phyloP scores from a whole-genome alignment of 1,140 invertebrate genomes.

The Proctacanthus coquilletti region DNA sequence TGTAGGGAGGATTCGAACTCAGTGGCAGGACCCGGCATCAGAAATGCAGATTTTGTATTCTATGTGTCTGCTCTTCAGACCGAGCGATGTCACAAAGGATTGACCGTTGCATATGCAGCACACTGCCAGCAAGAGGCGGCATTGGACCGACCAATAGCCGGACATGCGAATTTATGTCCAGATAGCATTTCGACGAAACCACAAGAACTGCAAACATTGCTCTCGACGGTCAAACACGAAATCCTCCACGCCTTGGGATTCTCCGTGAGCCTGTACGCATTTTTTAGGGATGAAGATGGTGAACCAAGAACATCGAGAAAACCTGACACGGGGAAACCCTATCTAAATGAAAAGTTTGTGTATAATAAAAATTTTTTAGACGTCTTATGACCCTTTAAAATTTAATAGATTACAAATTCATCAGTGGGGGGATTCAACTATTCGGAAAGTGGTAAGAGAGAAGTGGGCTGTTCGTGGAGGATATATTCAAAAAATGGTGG shows the following conservation, averaged over 20 bases:
- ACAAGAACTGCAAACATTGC: constrained; percentile 80
- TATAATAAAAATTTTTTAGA: not conserved
- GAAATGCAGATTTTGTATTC: constrained; percentile 86
- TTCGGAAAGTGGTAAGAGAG: constrained; percentile 57
- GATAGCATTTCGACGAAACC: constrained; percentile 84
- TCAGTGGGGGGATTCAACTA: constrained; percentile 85
- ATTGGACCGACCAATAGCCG: constrained; percentile 89
- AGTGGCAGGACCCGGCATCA: constrained; percentile 52
- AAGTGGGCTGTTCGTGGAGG: constrained; percentile 78
- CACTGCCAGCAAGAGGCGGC: constrained; percentile 94
- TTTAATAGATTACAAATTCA: constrained; percentile 65
- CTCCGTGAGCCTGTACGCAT: constrained; percentile 88
- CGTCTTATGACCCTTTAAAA: constrained; percentile 2
- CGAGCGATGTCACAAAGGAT: constrained; percentile 71
- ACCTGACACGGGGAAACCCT: constrained; percentile 72
- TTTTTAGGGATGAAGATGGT: constrained; percentile 64
- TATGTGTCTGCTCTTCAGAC: constrained; percentile 93
- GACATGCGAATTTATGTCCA: constrained; percentile 96
- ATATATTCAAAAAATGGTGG: constrained; percentile 52
- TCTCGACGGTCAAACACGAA: constrained; percentile 97
- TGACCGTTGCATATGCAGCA: constrained; percentile 91
- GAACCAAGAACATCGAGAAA: constrained; percentile 66
- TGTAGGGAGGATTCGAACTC: constrained; percentile 37
- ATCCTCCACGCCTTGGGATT: constrained; percentile 95
- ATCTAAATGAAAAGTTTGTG: constrained; percentile 71